Evolutionary conservation across 2,888 invertebrate species (phyloP).

Genomic region (Standfussiana lucernea): DNA sequence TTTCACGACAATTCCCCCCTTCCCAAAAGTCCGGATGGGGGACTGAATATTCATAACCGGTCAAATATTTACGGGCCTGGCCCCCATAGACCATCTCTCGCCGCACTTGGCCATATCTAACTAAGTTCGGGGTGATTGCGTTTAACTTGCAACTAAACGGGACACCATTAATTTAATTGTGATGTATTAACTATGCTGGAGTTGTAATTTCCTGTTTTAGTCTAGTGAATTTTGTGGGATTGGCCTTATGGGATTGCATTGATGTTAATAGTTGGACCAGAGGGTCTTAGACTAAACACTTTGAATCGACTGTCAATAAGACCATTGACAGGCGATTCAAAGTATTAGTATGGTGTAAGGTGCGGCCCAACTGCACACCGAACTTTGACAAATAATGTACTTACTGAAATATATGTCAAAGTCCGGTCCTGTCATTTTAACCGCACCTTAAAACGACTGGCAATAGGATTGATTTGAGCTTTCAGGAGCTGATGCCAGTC

Average conservation of each 20-base stretch:
- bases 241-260: neutral
- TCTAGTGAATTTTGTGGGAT: conserved; percentile 1
- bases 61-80: conserved; percentile 68
- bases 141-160: conserved; percentile 73
- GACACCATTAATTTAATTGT: conserved; percentile 72
- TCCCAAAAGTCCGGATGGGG: conserved; percentile 4
- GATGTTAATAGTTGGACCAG: neutral
- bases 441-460: neutral
- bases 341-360: neutral
- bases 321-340: neutral
- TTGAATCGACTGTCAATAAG: too few relatives aligned
- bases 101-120: conserved; percentile 58
- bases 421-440: neutral
- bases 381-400: too few relatives aligned
- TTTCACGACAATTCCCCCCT: conserved; percentile 40
- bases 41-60: conserved; percentile 72
- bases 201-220: conserved; percentile 23
- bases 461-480: neutral
- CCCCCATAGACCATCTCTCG: conserved; percentile 59
- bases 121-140: conserved; percentile 73
- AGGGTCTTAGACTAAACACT: neutral
- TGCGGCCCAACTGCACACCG: too few relatives aligned
- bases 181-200: conserved; percentile 56
- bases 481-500: neutral
- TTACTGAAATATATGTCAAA: neutral